Base-by-base conservation (phyloP, 2,797 vertebrate genomes). In the Cryptoblepharus egeriae region DNA sequence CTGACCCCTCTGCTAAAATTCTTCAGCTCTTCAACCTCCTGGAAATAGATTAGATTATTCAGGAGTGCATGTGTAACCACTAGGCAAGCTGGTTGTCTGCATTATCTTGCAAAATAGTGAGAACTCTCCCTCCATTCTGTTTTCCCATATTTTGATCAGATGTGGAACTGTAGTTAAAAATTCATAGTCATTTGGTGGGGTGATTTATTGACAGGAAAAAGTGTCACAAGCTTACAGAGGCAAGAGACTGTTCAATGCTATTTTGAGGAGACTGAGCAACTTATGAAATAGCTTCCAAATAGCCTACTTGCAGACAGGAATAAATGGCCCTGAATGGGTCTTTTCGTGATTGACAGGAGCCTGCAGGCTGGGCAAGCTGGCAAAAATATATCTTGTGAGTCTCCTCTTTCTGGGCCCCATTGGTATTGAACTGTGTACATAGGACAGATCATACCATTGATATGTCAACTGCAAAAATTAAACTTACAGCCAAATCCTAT, bases 251-350 rank as follows among this genome's bases (percentile, higher is more conserved):
- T 64, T 69, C 61, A 39, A 42, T 68, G 64, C 85, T 93, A 88
- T 94, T 93, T 93, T 93, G 91, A 90, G 91, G 77, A 89, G 88
- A 37, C 86, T 85, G 93, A 93, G 88, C 93, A 93, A 92, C 92
- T 93, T 92, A 78, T 87, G 88, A 88, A 93, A 91, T 2, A 37
- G 82, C 88, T 91, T 93, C 86, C 88, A 91, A 94, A 91, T 89
- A 86, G 91, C 82, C 85, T 84, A 37, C 75, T 93, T 80, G 86
- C 73, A 91, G 89, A 91, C 89, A 93, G 91, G 92, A 93, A 94
- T 94, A 94, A 94, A 93, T 88, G 88, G 91, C 92, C 91, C 91
- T 93, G 91, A 91, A 93, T 93, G 92, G 87, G 88, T 91, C 1
- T 2, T 81, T 87, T 87, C 81, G 86, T 93, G 91, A 93, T 87